phyloP scores from a whole-genome alignment of 2,113 vertebrate species.

The Hydrochoerus hydrochaeris region DNA sequence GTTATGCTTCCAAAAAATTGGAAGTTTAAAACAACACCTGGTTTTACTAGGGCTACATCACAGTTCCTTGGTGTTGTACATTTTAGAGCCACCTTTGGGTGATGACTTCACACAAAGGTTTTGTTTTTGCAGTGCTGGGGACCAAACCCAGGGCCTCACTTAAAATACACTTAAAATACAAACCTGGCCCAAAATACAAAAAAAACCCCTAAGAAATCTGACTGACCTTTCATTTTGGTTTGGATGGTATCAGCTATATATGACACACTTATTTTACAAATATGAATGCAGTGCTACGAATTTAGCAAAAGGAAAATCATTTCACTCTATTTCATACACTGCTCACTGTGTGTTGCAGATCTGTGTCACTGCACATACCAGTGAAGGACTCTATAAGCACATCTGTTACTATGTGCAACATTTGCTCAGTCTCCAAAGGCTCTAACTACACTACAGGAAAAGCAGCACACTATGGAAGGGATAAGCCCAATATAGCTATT shows the following conservation, averaged over 20 bases:
- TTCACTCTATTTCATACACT: background rate
- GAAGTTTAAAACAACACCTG: background rate
- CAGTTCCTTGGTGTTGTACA: background rate
- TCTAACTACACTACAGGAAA: background rate
- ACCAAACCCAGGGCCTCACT: background rate
- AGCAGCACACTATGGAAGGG: background rate
- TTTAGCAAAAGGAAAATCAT: background rate
- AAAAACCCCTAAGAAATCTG: background rate
- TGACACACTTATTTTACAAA: fast-evolving
- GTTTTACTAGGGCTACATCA: background rate
- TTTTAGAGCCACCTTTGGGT: background rate
- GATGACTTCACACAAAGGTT: background rate
- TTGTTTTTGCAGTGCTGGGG: background rate
- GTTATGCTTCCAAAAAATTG: background rate
- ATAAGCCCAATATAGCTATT: background rate
- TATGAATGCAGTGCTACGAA: fast-evolving
- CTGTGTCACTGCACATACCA: background rate
- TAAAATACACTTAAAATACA: background rate
- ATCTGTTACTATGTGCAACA: background rate
- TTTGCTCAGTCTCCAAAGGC: background rate
- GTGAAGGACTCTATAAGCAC: background rate
- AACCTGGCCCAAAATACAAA: background rate
- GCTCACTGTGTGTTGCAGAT: fast-evolving
- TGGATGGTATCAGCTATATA: fast-evolving
- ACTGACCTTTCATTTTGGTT: background rate